phyloP scores from a whole-genome alignment of 1,140 invertebrate species.

The Drosophila nigrodunni region DNA sequence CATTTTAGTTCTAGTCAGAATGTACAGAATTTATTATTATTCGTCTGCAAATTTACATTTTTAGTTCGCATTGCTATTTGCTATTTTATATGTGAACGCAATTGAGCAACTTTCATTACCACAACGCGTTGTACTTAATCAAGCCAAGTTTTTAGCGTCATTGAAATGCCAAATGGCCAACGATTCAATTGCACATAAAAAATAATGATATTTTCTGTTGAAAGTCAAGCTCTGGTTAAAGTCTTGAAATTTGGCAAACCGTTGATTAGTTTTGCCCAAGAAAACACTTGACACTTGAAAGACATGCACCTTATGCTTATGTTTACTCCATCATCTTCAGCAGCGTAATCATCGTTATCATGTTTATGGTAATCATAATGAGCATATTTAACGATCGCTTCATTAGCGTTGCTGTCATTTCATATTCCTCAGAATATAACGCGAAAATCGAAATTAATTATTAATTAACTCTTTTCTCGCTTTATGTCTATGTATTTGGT shows the following conservation, averaged over 20 bases:
- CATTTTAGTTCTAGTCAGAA: not conserved
- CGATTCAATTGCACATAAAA: slow-evolving; percentile 70
- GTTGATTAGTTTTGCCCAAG: slow-evolving; percentile 19
- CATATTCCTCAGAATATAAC: slow-evolving; percentile 52
- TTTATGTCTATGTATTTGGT: slow-evolving; percentile 30
- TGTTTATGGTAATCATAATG: not conserved
- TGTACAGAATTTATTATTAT: not conserved
- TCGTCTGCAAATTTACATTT: slow-evolving; percentile 2
- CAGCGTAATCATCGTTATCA: not conserved
- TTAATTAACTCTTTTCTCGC: slow-evolving; percentile 45
- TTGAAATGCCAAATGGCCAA: slow-evolving; percentile 19
- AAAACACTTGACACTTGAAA: slow-evolving; percentile 36
- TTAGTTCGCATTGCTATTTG: not conserved
- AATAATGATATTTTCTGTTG: slow-evolving; percentile 47
- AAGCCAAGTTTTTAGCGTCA: slow-evolving; percentile 11
- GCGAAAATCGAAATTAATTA: slow-evolving; percentile 58
- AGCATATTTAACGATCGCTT: slow-evolving; percentile 34
- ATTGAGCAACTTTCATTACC: not conserved
- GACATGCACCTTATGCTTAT: slow-evolving; percentile 30
- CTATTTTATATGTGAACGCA: not conserved
- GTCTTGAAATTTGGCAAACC: slow-evolving; percentile 2
- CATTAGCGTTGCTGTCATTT: slow-evolving; percentile 49
- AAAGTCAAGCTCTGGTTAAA: not conserved
- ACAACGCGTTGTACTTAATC: slow-evolving; percentile 9
- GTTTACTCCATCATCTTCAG: slow-evolving; percentile 21